These are phyloP conservation scores for Harpagoxenus sublaevis DNA, from an alignment of 2,888 invertebrate genomes.

Conservation along the genomic window DNA sequence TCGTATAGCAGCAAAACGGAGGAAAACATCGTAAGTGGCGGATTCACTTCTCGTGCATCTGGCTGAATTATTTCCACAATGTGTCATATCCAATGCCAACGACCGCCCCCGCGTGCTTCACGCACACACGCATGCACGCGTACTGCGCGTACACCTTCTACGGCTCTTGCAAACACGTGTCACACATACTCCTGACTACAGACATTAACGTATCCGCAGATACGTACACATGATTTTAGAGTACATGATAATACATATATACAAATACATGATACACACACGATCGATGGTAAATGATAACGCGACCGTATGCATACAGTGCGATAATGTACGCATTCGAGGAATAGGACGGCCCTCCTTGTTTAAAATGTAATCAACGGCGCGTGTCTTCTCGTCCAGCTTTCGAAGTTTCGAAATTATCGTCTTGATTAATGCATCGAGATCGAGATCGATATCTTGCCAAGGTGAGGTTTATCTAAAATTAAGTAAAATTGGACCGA, in stretches of 20 bases:
- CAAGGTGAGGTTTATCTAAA: not conserved
- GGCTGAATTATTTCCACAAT: conserved; percentile 36
- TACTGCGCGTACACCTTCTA: not conserved
- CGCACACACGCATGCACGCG: not conserved
- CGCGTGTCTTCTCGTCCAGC: not conserved
- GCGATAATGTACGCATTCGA: not conserved
- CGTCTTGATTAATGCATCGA: not conserved
- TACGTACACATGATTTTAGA: no score
- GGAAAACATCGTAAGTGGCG: conserved; percentile 11
- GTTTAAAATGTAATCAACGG: not conserved
- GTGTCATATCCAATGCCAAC: conserved; percentile 38
- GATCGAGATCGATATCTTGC: not conserved
- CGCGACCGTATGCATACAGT: not conserved
- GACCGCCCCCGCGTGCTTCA: conserved; percentile 20
- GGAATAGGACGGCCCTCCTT: not conserved
- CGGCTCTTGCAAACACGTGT: not conserved
- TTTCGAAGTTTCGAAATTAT: not conserved
- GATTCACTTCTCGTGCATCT: conserved; percentile 2
- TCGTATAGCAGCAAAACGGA: not conserved
- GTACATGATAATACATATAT: not conserved
- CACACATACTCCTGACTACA: not conserved
- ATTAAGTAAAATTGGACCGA: not conserved
- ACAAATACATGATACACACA: not conserved
- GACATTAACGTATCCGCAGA: not conserved
- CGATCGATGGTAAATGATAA: conserved; percentile 6